Percentiles rank a stretch among this genome's conserved stretches.
Evolutionary conservation across 2,797 vertebrate species (phyloP).

Genomic region (Melopsittacus undulatus): DNA sequence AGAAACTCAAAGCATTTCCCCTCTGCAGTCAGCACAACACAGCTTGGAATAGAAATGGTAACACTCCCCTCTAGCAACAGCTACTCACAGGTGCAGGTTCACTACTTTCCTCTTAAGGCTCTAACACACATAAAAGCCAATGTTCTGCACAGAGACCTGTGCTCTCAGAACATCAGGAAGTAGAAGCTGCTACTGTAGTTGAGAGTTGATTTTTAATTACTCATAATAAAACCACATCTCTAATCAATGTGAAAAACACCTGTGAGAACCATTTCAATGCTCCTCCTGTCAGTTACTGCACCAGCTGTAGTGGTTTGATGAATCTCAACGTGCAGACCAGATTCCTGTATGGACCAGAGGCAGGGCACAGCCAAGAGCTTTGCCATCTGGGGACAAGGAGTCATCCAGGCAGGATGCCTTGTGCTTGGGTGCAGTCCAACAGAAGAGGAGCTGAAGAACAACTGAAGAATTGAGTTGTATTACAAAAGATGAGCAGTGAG

Average conservation of each 20-base stretch:
- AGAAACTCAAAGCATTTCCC: not conserved
- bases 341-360: not conserved
- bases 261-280: not conserved
- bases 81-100: not conserved
- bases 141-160: not conserved
- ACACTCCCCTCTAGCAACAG: not conserved
- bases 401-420: not conserved
- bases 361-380: not conserved
- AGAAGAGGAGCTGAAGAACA: not conserved
- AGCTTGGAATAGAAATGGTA: accelerated
- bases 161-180: not conserved
- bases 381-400: not conserved
- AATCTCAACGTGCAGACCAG: not conserved
- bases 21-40: not conserved
- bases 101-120: accelerated
- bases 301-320: not conserved
- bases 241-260: not conserved
- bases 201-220: not conserved
- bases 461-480: not conserved
- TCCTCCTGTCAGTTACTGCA: not conserved
- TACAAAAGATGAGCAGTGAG: not conserved
- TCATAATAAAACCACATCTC: not conserved
- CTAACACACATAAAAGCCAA: accelerated
- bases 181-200: not conserved
- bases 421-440: not conserved